These are phyloP conservation scores for Argentina silus DNA, from an alignment of 2,797 vertebrate species.

Conservation along the genomic window DNA sequence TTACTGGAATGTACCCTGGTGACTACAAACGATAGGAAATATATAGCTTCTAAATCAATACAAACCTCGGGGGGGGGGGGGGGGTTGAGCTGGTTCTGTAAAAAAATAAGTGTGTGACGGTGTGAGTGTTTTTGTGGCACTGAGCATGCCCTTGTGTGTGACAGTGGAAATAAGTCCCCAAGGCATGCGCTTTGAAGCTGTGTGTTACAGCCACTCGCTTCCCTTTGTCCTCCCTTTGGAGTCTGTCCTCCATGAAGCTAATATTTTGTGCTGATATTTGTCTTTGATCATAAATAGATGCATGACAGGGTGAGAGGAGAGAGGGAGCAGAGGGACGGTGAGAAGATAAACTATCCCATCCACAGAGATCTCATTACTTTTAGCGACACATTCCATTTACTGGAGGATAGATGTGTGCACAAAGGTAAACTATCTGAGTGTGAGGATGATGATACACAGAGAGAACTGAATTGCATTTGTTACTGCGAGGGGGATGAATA, in stretches of 20 bases:
- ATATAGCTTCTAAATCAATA: too few species aligned
- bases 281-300: conserved; percentile 6
- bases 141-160: conserved; percentile 5
- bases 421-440: neutral
- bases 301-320: conserved; percentile 2
- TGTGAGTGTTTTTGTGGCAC: neutral
- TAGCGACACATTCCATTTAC: neutral
- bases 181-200: neutral
- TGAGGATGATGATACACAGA: neutral
- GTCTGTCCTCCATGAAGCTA: neutral
- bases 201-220: neutral
- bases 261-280: conserved; percentile 5
- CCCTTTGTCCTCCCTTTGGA: neutral
- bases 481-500: conserved; percentile 50
- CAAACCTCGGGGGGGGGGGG: too few species aligned
- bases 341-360: neutral
- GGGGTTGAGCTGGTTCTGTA: too few species aligned
- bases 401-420: neutral
- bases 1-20: too few species aligned
- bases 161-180: neutral
- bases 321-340: neutral
- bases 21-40: too few species aligned
- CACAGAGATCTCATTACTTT: conserved; percentile 3
- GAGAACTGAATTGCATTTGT: conserved; percentile 13
- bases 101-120: neutral